Base-by-base conservation (phyloP, 2,888 invertebrate genomes). In the Melikaiella ostensackeni region DNA sequence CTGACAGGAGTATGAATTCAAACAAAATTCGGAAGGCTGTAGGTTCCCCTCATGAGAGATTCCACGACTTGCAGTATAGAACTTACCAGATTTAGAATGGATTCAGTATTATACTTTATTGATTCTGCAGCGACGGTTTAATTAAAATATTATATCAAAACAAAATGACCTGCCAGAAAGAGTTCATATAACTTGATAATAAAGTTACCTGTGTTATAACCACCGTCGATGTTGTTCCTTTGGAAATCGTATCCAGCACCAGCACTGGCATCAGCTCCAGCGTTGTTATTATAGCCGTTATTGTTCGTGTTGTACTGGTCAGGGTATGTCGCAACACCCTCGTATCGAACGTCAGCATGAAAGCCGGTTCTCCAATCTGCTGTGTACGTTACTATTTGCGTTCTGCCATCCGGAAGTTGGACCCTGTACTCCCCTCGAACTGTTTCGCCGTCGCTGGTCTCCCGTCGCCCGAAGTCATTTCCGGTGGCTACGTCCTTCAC, bases 311-410 rank as follows among this genome's bases (percentile, higher is more conserved):
- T 89, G 77, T 93, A 93, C 61, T 92, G 92, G 57, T 94, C 94
- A 0, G 95, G 95, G 85, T 94, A 95, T 30, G 92, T 92, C 0
- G 95, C 95, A 80, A 94, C 93, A 0, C 96, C 96, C 87, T 96
- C 95, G 89, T 96, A 95, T 80, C 94, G 92, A 11, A 96, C 96
- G 83, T 96, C 95, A 9, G 96, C 96, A 88, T 96, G 96, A 92
- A 95, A 96, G 0, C 96, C 96, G 0, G 94, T 95, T 88, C 94
- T 93, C 96, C 96, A 96, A 87, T 96, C 96, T 0, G 96, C 96
- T 84, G 95, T 95, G 91, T 96, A 96, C 0, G 95, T 95, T 75
- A 96, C 96, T 82, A 94, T 94, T 90, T 94, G 94, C 24, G 92
- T 93, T 75, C 94, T 92, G 50, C 94, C 94, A 85, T 95, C 94